phyloP scores from a whole-genome alignment of 2,888 invertebrate species.

The Caenorhabditis angaria region DNA sequence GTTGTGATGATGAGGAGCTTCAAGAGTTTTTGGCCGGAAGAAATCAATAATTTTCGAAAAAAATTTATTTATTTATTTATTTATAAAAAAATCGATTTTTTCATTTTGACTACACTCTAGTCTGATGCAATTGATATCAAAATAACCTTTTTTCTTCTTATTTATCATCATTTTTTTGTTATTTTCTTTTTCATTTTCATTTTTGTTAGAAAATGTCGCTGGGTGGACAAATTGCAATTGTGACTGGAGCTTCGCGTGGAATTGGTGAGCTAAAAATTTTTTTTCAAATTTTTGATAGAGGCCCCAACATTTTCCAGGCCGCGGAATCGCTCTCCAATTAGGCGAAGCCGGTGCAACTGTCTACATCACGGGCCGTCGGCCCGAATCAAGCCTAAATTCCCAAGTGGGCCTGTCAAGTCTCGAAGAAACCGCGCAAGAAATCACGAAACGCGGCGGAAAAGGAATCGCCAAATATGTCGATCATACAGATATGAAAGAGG shows the following conservation, averaged over 20 bases:
- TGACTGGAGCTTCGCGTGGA: constrained; percentile 20
- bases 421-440: constrained; percentile 31
- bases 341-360: constrained; percentile 54
- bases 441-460: constrained; percentile 39
- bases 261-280: constrained; percentile 11
- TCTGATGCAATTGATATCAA: too few species aligned
- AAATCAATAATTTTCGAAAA: too few species aligned
- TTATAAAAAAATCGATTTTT: too few species aligned
- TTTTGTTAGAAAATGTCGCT: constrained; percentile 6
- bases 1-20: constrained; percentile 41
- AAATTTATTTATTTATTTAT: too few species aligned
- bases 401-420: constrained; percentile 14
- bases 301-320: constrained; percentile 21
- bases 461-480: constrained; percentile 42
- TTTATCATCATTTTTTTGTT: not conserved
- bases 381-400: constrained; percentile 14
- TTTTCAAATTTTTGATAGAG: constrained; percentile 3
- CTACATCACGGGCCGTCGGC: constrained; percentile 52
- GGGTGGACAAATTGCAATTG: constrained; percentile 16
- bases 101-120: too few species aligned
- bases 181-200: not conserved
- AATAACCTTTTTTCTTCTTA: not conserved
- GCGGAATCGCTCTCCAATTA: constrained; percentile 53
- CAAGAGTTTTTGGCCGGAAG: not conserved
- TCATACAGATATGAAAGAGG: constrained; percentile 41